A percentile compares a stretch with the other conserved stretches of the same genome.
phyloP scores from a whole-genome alignment of 2,113 vertebrate species.

The Neodon shergylaensis region DNA sequence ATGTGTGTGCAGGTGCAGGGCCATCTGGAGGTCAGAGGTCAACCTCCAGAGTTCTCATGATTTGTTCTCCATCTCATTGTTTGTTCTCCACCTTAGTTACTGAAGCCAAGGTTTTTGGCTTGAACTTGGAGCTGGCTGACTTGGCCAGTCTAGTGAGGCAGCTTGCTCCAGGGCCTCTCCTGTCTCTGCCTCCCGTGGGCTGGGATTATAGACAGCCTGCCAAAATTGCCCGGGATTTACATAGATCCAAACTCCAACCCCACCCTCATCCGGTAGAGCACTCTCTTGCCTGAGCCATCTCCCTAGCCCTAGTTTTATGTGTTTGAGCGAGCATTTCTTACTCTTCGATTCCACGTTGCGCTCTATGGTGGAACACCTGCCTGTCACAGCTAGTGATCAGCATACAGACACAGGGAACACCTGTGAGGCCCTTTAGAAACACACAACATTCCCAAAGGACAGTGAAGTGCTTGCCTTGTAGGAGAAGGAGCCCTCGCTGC shows the following conservation, averaged over 20 bases:
- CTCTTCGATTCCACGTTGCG: background rate
- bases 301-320: background rate
- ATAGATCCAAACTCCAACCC: background rate
- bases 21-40: background rate
- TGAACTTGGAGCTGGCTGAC: background rate
- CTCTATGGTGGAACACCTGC: background rate
- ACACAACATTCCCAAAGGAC: background rate
- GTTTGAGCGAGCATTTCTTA: background rate
- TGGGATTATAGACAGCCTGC: background rate
- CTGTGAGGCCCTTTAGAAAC: background rate
- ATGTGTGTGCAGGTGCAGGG: background rate
- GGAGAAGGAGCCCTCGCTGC: slow-evolving; percentile 83
- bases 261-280: background rate
- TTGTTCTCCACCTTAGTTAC: background rate
- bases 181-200: background rate
- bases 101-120: background rate
- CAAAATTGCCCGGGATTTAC: background rate
- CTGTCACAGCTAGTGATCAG: background rate
- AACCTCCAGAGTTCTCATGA: background rate
- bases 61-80: background rate
- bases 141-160: background rate
- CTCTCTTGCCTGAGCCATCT: background rate
- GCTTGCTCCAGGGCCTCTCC: background rate
- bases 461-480: slow-evolving; percentile 85
- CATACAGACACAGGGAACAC: fast-evolving